phyloP scores from a whole-genome alignment of 2,888 invertebrate species.

The Syrista parreyssii region DNA sequence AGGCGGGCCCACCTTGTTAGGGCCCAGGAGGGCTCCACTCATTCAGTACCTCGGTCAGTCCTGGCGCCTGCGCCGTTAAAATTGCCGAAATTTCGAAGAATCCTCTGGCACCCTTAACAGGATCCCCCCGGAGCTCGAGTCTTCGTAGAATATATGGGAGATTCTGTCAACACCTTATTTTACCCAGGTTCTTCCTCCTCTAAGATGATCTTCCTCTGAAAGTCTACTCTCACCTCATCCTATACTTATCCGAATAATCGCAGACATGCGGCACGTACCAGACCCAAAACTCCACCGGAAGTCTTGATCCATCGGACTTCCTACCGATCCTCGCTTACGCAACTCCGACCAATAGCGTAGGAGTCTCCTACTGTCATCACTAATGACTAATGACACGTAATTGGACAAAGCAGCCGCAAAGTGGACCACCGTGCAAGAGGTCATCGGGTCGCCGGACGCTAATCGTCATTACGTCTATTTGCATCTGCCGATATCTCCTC shows the following conservation, averaged over 20 bases:
- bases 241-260: background rate
- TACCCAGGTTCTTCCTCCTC: background rate
- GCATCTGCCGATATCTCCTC: slow-evolving; percentile 43
- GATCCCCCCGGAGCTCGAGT: background rate
- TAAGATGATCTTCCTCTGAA: background rate
- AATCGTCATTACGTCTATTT: slow-evolving; percentile 58
- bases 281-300: background rate
- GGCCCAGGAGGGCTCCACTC: slow-evolving; percentile 55
- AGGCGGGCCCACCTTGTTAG: slow-evolving; percentile 67
- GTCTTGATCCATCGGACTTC: background rate
- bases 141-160: background rate
- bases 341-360: slow-evolving; percentile 36
- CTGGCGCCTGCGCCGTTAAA: slow-evolving; percentile 64
- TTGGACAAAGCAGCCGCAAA: slow-evolving; percentile 66
- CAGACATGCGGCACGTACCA: background rate
- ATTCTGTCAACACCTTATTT: background rate
- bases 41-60: slow-evolving; percentile 56
- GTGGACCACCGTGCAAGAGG: slow-evolving; percentile 64
- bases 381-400: slow-evolving; percentile 58
- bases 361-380: slow-evolving; percentile 54
- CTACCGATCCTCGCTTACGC: background rate
- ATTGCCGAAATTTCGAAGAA: slow-evolving; percentile 63
- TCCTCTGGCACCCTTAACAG: slow-evolving; percentile 38
- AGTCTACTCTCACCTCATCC: background rate
- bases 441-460: slow-evolving; percentile 54